Evolutionary conservation across 2,113 vertebrate species (phyloP), one percentile per base, ranked within the genome.

Genomic region (Columba livia): DNA sequence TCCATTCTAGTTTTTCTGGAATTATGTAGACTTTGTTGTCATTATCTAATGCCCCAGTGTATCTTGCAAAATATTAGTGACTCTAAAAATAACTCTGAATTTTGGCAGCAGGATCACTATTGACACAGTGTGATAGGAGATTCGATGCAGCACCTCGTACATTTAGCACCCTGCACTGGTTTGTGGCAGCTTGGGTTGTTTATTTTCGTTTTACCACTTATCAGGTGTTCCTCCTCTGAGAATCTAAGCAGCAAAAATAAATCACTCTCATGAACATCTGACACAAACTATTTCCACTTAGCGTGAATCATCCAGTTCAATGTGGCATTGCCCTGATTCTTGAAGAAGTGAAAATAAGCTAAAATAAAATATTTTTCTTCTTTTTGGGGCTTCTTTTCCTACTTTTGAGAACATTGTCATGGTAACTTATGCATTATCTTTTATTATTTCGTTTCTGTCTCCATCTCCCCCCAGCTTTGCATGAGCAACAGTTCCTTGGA

Each of bases 51-150:
- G 69, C 26, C 51, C 73, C 58, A 51, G 32, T 71, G 12, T 60
- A 32, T 84, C 65, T 44, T 74, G 69, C 34, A 75, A 86, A 78
- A 94, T 92, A 61, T 84, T 89, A 74, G 89, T 88, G 54, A 69
- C 65, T 58, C 56, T 61, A 70, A 88, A 95, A 95, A 79, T 83
- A 91, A 38, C 78, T 42, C 9, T 44, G 47, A 79, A 83, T 42
- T 88, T 88, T 89, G 69, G 69, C 77, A 57, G 65, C 31, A 31
- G 44, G 50, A 28, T 85, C 73, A 40, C 3, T 0, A 25, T 4
- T 65, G 83, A 78, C 73, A 78, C 47, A 47, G 4, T 32, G 53
- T 65, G 70, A n/a, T 56, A 19, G 53, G 69, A 69, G 78, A 79
- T 67, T 71, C 1, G 0, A 4, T 72, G 73, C 73, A 78, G 21